Evolutionary conservation across 2,888 invertebrate species (phyloP).

Genomic region (Morpho deidamia): DNA sequence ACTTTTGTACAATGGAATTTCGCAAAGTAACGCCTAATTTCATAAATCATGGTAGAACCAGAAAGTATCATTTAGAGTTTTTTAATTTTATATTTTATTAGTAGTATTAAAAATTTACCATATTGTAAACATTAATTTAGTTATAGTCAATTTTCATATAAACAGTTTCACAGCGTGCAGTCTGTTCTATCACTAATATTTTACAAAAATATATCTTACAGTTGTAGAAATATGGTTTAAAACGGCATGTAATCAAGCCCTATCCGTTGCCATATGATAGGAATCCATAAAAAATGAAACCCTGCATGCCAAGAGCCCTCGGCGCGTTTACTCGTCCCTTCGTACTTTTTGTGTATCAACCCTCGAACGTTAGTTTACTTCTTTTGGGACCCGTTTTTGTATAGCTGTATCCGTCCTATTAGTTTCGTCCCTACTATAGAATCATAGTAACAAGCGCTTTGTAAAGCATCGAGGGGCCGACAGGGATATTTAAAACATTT

Average conservation of each 20-base stretch:
- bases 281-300: slow-evolving; percentile 58
- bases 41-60: background rate
- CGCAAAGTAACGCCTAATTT: no score
- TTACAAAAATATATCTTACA: background rate
- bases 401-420: slow-evolving; percentile 15
- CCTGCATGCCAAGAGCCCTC: slow-evolving; percentile 41
- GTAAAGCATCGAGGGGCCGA: slow-evolving; percentile 11
- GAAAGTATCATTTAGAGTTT: background rate
- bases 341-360: slow-evolving; percentile 51
- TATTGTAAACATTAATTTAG: slow-evolving; percentile 14
- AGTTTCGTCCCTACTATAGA: slow-evolving; percentile 21
- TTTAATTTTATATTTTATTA: background rate
- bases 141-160: slow-evolving; percentile 7
- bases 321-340: slow-evolving; percentile 41
- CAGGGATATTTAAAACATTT: slow-evolving; percentile 6
- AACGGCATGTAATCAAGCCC: background rate
- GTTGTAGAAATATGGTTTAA: background rate
- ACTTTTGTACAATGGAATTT: no score
- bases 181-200: slow-evolving; percentile 1
- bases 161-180: slow-evolving; percentile 20
- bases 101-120: background rate
- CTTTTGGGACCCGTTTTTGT: slow-evolving; percentile 34
- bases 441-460: slow-evolving; percentile 1
- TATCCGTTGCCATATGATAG: slow-evolving; percentile 24
- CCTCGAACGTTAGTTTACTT: slow-evolving; percentile 25